A percentile compares a stretch with the other conserved stretches of the same genome.
Conservation (phyloP, 2,113 vertebrate species). For the Pavo muticus region DNA sequence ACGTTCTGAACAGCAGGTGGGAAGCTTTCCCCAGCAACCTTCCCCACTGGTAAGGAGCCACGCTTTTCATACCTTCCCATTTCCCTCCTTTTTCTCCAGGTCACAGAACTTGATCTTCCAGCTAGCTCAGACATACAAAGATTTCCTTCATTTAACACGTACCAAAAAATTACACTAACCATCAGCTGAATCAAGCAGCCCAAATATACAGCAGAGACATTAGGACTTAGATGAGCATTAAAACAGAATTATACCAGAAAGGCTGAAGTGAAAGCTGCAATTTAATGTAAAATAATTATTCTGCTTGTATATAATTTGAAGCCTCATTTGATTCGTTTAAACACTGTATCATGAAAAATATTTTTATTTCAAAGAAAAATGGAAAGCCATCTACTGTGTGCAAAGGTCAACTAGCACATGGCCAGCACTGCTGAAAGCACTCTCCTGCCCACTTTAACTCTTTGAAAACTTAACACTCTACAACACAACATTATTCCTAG, state of each 20-base stretch:
- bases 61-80: not conserved
- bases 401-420: not conserved
- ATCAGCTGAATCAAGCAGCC: constrained; percentile 9
- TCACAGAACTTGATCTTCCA: not conserved
- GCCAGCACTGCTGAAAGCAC: not conserved
- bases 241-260: constrained; percentile 32
- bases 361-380: constrained; percentile 24
- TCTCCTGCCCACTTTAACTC: constrained; percentile 2
- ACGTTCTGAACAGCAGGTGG: accelerated
- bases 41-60: not conserved
- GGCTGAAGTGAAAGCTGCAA: not conserved
- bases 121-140: not conserved
- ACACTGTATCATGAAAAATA: not conserved
- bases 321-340: constrained; percentile 35
- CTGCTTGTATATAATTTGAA: constrained; percentile 49
- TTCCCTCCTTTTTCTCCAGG: not conserved
- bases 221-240: not conserved
- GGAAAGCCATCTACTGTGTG: not conserved
- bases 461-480: not conserved
- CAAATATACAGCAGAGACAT: not conserved
- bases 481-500: not conserved
- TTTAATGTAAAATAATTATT: constrained; percentile 36
- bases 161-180: not conserved
- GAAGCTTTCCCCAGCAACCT: not conserved
- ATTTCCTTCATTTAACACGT: not conserved